These are phyloP conservation scores for Ursus arctos DNA, from an alignment of 2,113 vertebrate species.

Conservation along the genomic window DNA sequence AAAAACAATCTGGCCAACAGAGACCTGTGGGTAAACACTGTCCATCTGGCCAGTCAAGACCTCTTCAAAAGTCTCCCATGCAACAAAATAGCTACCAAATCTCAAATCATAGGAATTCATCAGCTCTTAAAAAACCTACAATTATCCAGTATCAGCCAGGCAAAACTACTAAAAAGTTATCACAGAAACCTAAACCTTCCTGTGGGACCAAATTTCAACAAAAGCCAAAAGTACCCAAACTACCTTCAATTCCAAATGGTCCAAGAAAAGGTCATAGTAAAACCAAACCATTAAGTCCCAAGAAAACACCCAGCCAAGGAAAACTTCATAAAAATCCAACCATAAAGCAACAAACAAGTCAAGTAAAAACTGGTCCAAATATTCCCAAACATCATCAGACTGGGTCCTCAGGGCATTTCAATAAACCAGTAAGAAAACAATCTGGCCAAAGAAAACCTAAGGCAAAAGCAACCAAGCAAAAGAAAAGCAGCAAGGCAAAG, in stretches of 20 bases:
- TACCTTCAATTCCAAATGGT: neutral
- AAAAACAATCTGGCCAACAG: neutral
- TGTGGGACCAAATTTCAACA: neutral
- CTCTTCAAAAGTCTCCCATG: neutral
- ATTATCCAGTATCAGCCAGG: neutral
- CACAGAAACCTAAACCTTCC: neutral
- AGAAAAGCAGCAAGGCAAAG: neutral
- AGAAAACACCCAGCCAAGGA: neutral
- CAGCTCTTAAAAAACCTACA: neutral
- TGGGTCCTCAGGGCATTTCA: neutral
- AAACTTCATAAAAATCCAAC: neutral
- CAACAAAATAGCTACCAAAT: neutral
- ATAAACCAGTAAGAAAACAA: neutral
- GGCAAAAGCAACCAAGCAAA: neutral
- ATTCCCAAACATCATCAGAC: neutral
- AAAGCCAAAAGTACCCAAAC: neutral
- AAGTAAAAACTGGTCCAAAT: neutral
- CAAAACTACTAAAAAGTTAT: neutral
- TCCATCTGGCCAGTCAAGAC: neutral
- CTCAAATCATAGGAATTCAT: neutral
- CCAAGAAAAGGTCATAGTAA: neutral
- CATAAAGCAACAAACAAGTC: neutral
- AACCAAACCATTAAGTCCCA: neutral
- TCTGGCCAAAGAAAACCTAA: neutral
- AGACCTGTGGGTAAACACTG: neutral